Percentiles rank a stretch among this genome's conserved stretches.
These are phyloP conservation scores for Esox masquinongy DNA, from an alignment of 2,797 vertebrate genomes.

Conservation along the genomic window DNA sequence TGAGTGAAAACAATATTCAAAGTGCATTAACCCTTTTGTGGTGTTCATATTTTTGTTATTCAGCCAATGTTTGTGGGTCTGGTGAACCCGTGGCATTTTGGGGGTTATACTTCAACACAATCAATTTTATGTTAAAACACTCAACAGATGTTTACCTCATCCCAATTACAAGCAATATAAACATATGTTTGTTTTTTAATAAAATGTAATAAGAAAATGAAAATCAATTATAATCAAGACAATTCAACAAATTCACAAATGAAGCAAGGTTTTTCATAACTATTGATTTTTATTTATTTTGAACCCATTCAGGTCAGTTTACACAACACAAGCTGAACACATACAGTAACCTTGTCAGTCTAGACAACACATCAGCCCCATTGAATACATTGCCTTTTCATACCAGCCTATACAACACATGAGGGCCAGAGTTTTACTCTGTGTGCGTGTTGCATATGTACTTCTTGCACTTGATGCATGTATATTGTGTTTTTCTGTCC, in stretches of 20 bases:
- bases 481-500: conserved; percentile 18
- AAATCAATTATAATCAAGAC: too few species aligned
- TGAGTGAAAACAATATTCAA: background rate
- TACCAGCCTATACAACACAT: conserved; percentile 17
- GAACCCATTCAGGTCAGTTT: too few species aligned
- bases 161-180: background rate
- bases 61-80: too few species aligned
- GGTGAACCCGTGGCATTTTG: background rate
- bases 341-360: too few species aligned
- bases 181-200: background rate
- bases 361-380: conserved; percentile 10
- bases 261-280: too few species aligned
- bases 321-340: too few species aligned
- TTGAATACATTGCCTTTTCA: conserved; percentile 22
- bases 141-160: background rate
- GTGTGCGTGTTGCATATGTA: conserved; percentile 13
- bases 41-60: too few species aligned
- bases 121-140: background rate
- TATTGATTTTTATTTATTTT: too few species aligned
- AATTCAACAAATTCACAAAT: too few species aligned
- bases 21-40: background rate
- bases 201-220: background rate
- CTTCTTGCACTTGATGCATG: conserved; percentile 18
- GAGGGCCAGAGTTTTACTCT: conserved; percentile 3
- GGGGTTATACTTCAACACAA: background rate